Evolutionary conservation across 2,888 invertebrate species (phyloP).

Genomic region (Bombylius discolor): DNA sequence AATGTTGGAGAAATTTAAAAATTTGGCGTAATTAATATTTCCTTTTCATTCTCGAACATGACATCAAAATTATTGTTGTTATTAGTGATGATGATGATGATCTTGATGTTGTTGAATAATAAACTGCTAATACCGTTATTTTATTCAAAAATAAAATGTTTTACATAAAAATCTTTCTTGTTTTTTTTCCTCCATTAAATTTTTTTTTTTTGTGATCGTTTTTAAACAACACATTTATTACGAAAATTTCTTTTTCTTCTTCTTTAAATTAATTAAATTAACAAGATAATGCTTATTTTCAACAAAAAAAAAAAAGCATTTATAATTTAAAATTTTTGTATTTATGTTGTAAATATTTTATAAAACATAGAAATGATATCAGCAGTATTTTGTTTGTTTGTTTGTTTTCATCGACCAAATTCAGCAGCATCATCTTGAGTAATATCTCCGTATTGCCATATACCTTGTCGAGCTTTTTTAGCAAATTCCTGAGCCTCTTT

Average conservation of each 20-base stretch:
- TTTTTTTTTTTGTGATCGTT: too few species aligned
- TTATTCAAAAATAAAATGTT: too few species aligned
- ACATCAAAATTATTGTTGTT: too few species aligned
- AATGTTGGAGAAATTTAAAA: too few species aligned
- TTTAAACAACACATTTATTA: background rate
- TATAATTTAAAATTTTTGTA: background rate
- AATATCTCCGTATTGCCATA: slow-evolving; percentile 99
- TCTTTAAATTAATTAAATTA: background rate
- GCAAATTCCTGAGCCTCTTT: slow-evolving; percentile 75
- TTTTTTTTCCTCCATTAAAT: too few species aligned
- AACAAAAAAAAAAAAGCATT: background rate
- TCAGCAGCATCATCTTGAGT: slow-evolving; percentile 36
- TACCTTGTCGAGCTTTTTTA: slow-evolving; percentile 69
- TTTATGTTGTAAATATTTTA: background rate
- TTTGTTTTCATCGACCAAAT: slow-evolving; percentile 31
- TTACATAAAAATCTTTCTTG: too few species aligned
- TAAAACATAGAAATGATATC: background rate
- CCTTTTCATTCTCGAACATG: too few species aligned
- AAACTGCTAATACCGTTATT: too few species aligned
- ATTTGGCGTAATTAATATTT: too few species aligned
- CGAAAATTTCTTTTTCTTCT: background rate
- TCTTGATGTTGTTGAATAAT: too few species aligned
- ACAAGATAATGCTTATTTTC: background rate
- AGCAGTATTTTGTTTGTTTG: background rate
- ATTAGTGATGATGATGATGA: too few species aligned